Evolutionary conservation across 2,797 vertebrate species (phyloP), one percentile per base, ranked within the genome.

Genomic region (Macroramphosus scolopax): DNA sequence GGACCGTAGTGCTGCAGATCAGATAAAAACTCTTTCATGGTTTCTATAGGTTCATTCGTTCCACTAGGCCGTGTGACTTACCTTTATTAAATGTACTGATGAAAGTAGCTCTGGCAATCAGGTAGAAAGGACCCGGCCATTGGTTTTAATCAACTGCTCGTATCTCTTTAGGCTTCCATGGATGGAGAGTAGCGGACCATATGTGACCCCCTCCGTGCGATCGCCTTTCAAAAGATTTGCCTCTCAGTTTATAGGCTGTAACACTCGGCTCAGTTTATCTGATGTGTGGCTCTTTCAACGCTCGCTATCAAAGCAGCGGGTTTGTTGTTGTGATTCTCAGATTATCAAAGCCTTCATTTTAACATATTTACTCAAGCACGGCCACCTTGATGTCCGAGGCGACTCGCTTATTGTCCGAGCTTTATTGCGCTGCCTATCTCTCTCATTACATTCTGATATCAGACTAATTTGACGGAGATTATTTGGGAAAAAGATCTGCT

Each of bases 61-160:
- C 33, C 48, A 62, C 40, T 13, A 41, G 50, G 52, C 62, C 61
- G 39, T 59, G 56, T 58, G 63, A 61, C 57, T 75, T 49, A n/a
- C n/a, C 39, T 14, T 63, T 72, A 76, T 77, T 75, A 49, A 46
- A 47, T 29, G 30, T 74, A 85, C 81, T 65, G 80, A 85, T 75
- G 46, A 85, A 75, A 80, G 69, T 45, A 61, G 53, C 52, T 67
- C 73, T 57, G 53, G 75, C 77, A 82, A 78, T 85, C 75, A 73
- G 45, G 67, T 53, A 11, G 31, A 75, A 65, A 30, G 52, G 59
- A 66, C 47, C 47, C 18, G 46, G 57, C 53, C 75, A 74, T 87
- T 86, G 59, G 62, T 86, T 89, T 74, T 86, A 75, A 83, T 87
- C 80, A 83, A 61, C 51, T 26, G 48, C 55, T 56, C 47, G 43